phyloP scores from a whole-genome alignment of 2,888 invertebrate species.

The Caenorhabditis parvicauda region DNA sequence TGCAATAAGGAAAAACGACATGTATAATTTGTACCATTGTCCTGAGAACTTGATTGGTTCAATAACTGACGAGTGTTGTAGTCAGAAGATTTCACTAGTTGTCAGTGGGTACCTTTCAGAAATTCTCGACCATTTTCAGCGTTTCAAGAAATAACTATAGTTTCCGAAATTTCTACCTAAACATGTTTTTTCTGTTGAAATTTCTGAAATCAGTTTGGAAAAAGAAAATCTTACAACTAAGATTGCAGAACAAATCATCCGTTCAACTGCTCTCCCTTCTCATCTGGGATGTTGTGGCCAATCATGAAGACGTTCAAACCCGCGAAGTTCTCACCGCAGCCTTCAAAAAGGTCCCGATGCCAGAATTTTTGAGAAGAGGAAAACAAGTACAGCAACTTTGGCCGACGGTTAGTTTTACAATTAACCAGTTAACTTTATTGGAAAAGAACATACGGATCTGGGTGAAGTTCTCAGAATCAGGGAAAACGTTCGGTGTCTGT shows the following conservation, averaged over 20 bases:
- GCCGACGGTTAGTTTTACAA: slow-evolving; percentile 26
- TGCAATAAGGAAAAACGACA: neutral
- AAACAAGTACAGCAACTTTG: slow-evolving; percentile 34
- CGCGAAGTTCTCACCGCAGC: slow-evolving; percentile 29
- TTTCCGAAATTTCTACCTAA: neutral
- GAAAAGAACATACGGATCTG: too few relatives aligned
- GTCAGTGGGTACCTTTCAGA: too few relatives aligned
- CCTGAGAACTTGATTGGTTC: too few relatives aligned
- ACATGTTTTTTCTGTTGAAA: neutral
- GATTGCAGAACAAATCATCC: slow-evolving; percentile 6
- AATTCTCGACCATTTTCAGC: neutral
- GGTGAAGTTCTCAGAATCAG: too few relatives aligned
- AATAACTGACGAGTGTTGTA: too few relatives aligned
- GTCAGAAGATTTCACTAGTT: too few relatives aligned
- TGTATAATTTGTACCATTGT: too few relatives aligned
- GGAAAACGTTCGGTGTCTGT: too few relatives aligned
- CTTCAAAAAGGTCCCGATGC: slow-evolving; percentile 34
- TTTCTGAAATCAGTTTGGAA: too few relatives aligned
- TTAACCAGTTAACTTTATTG: too few relatives aligned
- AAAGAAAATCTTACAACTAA: too few relatives aligned
- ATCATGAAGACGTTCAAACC: slow-evolving; percentile 43
- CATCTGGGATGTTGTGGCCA: slow-evolving; percentile 41
- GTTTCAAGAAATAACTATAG: neutral
- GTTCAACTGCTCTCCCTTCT: slow-evolving; percentile 31
- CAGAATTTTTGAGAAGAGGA: slow-evolving; percentile 29